A percentile compares a stretch with the other conserved stretches of the same genome.
Evolutionary conservation across 2,113 vertebrate species (phyloP).

Genomic region (Mormyrus iriodes): DNA sequence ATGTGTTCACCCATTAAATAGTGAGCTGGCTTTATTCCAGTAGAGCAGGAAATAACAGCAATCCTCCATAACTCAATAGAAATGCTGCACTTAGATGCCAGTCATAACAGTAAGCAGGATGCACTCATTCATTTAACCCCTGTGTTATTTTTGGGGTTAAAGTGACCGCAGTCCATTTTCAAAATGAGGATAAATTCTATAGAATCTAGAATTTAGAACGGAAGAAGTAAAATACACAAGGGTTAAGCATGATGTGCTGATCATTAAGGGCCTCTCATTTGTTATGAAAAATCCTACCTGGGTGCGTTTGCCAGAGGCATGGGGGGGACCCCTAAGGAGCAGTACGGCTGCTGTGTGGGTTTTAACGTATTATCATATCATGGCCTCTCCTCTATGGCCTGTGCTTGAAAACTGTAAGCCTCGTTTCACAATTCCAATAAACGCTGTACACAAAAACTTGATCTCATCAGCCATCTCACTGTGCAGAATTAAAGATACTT

Average conservation of each 20-base stretch:
- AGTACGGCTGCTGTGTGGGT: neutral
- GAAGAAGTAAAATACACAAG: no score
- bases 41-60: neutral
- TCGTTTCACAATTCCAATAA: neutral
- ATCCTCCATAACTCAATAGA: neutral
- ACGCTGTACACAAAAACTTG: neutral
- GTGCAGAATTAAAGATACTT: neutral
- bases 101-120: neutral
- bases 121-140: neutral
- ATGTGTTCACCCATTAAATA: neutral
- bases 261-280: neutral
- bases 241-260: neutral
- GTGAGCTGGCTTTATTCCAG: neutral
- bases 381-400: neutral
- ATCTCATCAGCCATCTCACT: neutral
- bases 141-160: no score
- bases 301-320: neutral
- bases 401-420: neutral
- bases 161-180: no score
- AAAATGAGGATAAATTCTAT: no score
- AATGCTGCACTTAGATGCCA: neutral
- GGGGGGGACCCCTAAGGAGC: neutral
- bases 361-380: neutral
- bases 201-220: no score
- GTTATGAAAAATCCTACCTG: neutral